Conservation (phyloP, 2,113 vertebrate species). For the Poeciliopsis retropinna region DNA sequence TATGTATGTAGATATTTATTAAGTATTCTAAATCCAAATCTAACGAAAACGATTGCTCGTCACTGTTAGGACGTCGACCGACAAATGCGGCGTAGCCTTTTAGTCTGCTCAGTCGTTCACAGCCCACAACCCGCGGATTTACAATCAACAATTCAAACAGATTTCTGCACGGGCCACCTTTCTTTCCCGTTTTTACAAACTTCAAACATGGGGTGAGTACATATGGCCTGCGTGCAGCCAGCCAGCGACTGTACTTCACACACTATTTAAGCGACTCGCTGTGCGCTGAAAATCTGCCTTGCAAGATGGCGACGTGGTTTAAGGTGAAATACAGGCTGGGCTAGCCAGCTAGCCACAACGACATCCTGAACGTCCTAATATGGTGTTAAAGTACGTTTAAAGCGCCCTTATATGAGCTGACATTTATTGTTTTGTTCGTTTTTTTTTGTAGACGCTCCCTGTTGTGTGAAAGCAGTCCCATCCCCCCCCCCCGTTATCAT, state of each 20-base stretch:
- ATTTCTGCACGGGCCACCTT: constrained; percentile 34
- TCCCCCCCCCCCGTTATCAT: constrained; percentile 66
- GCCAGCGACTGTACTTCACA: constrained; percentile 35
- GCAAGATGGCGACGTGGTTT: constrained; percentile 84
- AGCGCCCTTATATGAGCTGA: background rate
- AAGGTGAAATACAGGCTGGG: constrained; percentile 79
- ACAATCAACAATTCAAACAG: constrained; percentile 55
- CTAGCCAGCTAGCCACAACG: constrained; percentile 66
- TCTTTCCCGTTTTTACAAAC: constrained; percentile 25
- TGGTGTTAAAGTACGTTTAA: background rate
- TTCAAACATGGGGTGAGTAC: constrained; percentile 79
- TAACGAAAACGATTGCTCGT: constrained; percentile 15
- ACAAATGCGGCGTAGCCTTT: constrained; percentile 78
- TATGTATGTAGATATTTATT: background rate
- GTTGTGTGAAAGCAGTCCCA: constrained; percentile 46
- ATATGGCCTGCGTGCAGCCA: constrained; percentile 4
- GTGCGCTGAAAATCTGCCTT: constrained; percentile 69
- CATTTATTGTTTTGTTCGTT: constrained; percentile 9
- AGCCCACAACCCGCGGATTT: constrained; percentile 73
- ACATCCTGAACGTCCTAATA: constrained; percentile 3
- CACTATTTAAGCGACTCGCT: constrained; percentile 51
- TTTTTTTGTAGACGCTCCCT: constrained; percentile 32
- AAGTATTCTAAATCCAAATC: fast-evolving
- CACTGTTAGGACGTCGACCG: constrained; percentile 74
- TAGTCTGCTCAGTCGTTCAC: constrained; percentile 69